phyloP scores from a whole-genome alignment of 2,797 vertebrate species.

The Martes flavigula region DNA sequence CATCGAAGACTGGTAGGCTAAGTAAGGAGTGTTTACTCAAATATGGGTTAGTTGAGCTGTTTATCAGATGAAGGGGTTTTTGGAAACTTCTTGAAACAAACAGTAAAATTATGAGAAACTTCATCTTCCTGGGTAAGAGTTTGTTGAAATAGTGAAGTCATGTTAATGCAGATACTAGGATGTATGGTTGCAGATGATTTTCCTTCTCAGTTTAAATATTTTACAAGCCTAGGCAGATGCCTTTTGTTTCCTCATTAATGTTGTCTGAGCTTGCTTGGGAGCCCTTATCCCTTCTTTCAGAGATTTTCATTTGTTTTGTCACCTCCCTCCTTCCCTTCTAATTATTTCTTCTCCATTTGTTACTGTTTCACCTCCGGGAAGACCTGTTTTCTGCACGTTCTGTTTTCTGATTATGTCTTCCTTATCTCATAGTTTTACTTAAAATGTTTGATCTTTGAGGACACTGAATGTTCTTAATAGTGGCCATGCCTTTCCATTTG shows the following conservation, averaged over 20 bases:
- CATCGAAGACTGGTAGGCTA: not conserved
- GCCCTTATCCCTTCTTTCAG: not conserved
- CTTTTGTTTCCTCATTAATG: not conserved
- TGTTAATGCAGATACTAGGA: not conserved
- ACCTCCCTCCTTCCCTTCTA: not conserved
- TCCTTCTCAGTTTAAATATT: not conserved
- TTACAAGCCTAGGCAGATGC: not conserved
- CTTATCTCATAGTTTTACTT: not conserved
- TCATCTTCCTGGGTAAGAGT: not conserved
- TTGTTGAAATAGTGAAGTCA: constrained; percentile 9
- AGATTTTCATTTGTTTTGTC: not conserved
- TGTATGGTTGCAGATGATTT: not conserved
- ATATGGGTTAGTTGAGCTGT: not conserved
- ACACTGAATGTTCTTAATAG: not conserved
- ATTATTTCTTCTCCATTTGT: not conserved
- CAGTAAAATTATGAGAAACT: not conserved
- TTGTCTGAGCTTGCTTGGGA: not conserved
- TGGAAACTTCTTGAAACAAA: not conserved
- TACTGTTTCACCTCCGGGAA: not conserved
- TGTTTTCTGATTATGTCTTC: not conserved
- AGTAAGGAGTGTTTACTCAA: not conserved
- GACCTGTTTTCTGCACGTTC: not conserved
- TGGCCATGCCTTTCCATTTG: not conserved
- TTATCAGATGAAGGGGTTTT: not conserved
- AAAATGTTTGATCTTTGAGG: not conserved